These are phyloP conservation scores for Erpobdella octoculata DNA, from an alignment of 2,888 invertebrate genomes.

Conservation along the genomic window DNA sequence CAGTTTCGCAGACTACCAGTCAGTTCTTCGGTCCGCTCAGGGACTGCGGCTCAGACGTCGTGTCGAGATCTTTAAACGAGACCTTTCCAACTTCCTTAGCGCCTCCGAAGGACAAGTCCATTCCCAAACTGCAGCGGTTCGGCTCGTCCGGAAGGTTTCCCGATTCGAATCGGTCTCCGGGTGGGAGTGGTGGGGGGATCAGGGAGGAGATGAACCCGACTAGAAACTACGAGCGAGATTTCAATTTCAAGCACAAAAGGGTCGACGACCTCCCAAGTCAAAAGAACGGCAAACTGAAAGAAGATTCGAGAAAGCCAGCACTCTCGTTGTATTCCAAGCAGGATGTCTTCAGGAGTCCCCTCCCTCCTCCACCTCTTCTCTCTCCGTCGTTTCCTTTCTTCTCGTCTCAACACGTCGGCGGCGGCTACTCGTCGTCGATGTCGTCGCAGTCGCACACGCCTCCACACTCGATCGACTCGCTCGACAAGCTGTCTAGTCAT, in stretches of 20 bases:
- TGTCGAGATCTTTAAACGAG: conserved; percentile 6
- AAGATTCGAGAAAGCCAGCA: background rate
- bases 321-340: background rate
- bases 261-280: background rate
- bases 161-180: background rate
- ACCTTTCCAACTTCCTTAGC: background rate
- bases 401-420: background rate
- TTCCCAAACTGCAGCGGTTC: background rate
- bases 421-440: too few relatives aligned
- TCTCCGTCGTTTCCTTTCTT: conserved; percentile 2
- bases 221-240: background rate
- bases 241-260: background rate
- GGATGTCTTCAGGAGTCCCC: background rate
- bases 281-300: conserved; percentile 2
- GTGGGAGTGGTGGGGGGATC: background rate
- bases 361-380: background rate
- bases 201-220: background rate
- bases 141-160: background rate
- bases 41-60: conserved; percentile 20
- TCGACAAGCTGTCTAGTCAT: background rate
- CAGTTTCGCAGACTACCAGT: background rate
- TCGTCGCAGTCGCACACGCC: background rate
- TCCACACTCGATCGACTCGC: background rate
- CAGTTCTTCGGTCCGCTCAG: conserved; percentile 20
- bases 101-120: background rate